A percentile compares a stretch with the other conserved stretches of the same genome.
Evolutionary conservation across 2,113 vertebrate genomes (phyloP).

Genomic region (Irena cyanogastra): DNA sequence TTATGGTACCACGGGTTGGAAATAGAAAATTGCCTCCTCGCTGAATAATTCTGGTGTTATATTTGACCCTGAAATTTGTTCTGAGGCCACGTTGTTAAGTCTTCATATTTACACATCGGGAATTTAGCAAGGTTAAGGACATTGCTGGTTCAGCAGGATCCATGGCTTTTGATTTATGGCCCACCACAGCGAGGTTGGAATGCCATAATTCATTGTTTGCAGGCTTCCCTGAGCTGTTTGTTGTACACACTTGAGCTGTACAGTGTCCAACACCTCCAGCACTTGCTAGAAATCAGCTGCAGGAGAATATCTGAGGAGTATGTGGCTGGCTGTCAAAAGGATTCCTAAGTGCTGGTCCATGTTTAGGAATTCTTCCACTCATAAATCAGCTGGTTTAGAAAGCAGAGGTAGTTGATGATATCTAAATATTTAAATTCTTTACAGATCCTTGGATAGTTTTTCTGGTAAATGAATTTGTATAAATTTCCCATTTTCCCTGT

Average conservation of each 20-base stretch:
- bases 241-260: background rate
- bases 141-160: constrained; percentile 37
- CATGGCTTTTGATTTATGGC: background rate
- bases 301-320: background rate
- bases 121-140: constrained; percentile 36
- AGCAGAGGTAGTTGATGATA: background rate
- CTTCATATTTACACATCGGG: constrained; percentile 13
- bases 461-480: background rate
- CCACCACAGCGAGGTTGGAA: background rate
- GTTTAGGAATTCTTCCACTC: background rate
- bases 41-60: background rate
- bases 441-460: background rate
- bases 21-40: background rate
- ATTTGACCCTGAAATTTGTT: constrained; percentile 16
- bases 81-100: background rate
- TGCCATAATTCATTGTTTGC: background rate
- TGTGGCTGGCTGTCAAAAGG: background rate
- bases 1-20: background rate
- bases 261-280: background rate
- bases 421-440: background rate
- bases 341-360: background rate
- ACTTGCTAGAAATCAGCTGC: background rate
- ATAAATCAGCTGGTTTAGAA: background rate
- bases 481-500: background rate
- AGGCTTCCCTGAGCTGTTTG: background rate